Percentiles rank a stretch among this genome's conserved stretches.
phyloP scores from a whole-genome alignment of 2,797 vertebrate species.

The Hydrophis major region DNA sequence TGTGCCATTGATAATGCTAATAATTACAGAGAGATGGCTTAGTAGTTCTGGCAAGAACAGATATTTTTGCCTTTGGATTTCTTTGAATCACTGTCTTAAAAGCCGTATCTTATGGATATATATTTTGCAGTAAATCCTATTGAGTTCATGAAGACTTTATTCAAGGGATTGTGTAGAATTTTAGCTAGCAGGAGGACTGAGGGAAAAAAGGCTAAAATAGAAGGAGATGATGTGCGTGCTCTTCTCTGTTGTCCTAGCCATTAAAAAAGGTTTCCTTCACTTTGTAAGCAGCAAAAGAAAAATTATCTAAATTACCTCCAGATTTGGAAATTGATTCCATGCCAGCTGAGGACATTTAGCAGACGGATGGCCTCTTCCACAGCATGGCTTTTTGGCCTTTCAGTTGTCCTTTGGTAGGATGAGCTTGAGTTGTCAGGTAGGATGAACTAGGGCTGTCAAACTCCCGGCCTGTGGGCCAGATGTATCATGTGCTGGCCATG shows the following conservation, averaged over 20 bases:
- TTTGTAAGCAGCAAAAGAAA: not conserved
- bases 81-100: not conserved
- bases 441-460: not conserved
- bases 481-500: too few species aligned
- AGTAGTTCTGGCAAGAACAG: not conserved
- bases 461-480: too few species aligned
- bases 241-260: not conserved
- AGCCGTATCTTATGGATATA: not conserved
- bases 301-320: not conserved
- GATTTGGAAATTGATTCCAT: not conserved
- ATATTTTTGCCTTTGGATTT: not conserved
- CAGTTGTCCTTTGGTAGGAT: not conserved
- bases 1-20: not conserved
- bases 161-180: not conserved
- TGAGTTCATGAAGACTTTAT: not conserved
- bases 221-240: not conserved
- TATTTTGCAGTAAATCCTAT: not conserved
- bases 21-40: not conserved
- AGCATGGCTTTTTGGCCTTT: not conserved
- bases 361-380: not conserved
- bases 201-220: not conserved
- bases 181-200: not conserved
- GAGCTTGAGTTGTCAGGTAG: not conserved
- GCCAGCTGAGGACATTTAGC: not conserved
- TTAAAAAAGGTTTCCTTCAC: not conserved